phyloP scores from a whole-genome alignment of 2,888 invertebrate genomes.

The Cantharis rustica region DNA sequence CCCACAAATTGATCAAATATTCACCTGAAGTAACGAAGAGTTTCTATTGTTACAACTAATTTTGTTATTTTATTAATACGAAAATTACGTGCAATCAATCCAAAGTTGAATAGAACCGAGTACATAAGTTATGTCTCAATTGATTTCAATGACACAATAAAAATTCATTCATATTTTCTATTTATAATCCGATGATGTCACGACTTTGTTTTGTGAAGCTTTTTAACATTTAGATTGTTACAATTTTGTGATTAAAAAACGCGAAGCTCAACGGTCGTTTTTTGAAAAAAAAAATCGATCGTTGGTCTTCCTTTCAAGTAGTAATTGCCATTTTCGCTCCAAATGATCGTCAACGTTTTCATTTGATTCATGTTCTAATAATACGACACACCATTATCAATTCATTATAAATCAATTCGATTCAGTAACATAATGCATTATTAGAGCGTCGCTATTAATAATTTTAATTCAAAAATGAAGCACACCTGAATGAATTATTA shows the following conservation, averaged over 20 bases:
- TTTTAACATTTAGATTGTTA: not conserved
- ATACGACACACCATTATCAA: not conserved
- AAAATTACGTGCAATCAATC: not conserved
- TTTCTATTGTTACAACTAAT: not conserved
- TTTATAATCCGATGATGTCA: conserved; percentile 24
- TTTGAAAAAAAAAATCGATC: not conserved
- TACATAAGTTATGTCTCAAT: conserved; percentile 1
- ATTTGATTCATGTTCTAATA: not conserved
- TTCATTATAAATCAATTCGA: not conserved
- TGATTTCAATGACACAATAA: conserved; percentile 14
- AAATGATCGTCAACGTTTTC: not conserved
- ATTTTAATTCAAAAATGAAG: not conserved
- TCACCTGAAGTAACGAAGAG: not conserved
- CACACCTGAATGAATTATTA: not conserved
- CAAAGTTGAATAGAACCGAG: not conserved
- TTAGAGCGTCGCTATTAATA: not conserved
- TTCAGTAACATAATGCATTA: not conserved
- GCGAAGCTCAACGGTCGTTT: not conserved
- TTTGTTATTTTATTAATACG: conserved; percentile 7
- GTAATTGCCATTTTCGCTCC: not conserved
- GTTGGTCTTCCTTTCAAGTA: too few species aligned
- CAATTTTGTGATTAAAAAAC: not conserved
- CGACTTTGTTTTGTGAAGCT: not conserved
- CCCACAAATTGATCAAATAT: not conserved
- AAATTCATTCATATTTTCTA: conserved; percentile 24